Base-by-base conservation (phyloP, 2,888 invertebrate genomes). In the Euzetes globulus region DNA sequence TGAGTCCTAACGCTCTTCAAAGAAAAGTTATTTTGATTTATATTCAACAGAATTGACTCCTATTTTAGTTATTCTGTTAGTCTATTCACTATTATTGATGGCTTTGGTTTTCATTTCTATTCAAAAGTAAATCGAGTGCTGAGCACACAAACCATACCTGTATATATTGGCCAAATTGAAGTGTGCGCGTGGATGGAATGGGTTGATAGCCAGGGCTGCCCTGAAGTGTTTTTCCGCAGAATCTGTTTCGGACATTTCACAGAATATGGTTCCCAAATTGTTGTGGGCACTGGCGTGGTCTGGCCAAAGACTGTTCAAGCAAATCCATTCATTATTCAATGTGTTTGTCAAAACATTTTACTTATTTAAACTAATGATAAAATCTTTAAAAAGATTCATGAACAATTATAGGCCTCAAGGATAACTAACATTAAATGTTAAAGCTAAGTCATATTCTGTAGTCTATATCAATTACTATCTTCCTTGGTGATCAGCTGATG, bases 271-370 rank as follows among this genome's bases (percentile, higher is more conserved):
- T 27, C 91, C 93, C 71, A 93, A 85, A 83, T 93, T 93, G 83
- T 92, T 92, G 84, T 91, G 91, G 0, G 92, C 91, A 80, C 91
- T 91, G 7, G 92, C 90, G 82, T 92, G 91, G 52, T 88, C 87
- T 13, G 91, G 91, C 90, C 91, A 92, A 65, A 92, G 82, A 81
- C 92, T 92, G 27, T 55, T 11, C 7, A 58, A 11, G 27, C 1
- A 2, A 58, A 58, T 9, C n/a, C 13, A 52, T 41, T 41, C 13
- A 50, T 50, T 50, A n/a, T 50, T n/a, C 19, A 50, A n/a, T 9
- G 4, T 1, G 1, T 50, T 11, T n/a, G n/a, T n/a, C n/a, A 11
- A 50, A 50, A n/a, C n/a, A n/a, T 11, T 47, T 47, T 47, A 47
- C 2, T 47, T 13, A 3, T 47, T 47, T 47, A 11, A 11, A 41